Conservation (phyloP, 2,888 invertebrate species). For the Operophtera brumata region DNA sequence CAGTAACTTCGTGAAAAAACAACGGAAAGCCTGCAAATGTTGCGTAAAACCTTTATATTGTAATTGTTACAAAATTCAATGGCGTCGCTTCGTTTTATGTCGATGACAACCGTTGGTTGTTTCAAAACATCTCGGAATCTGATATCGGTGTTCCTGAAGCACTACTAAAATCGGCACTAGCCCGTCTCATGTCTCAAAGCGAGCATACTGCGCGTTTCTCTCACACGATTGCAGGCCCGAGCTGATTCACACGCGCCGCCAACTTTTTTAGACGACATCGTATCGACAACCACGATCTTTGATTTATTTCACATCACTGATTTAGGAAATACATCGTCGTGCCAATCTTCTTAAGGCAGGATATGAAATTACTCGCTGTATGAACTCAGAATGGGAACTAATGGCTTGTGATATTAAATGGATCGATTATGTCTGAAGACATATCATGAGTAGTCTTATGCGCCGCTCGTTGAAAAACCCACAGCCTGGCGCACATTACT, state of each 20-base stretch:
- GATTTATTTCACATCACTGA: constrained; percentile 79
- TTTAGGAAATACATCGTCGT: constrained; percentile 73
- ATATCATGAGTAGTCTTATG: constrained; percentile 46
- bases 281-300: constrained; percentile 68
- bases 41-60: constrained; percentile 31
- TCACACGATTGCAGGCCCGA: constrained; percentile 63
- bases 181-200: constrained; percentile 40
- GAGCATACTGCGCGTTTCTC: constrained; percentile 60
- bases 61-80: constrained; percentile 28
- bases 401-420: constrained; percentile 50
- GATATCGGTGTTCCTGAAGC: constrained; percentile 38
- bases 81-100: constrained; percentile 17
- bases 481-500: constrained; percentile 44
- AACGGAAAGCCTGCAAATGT: constrained; percentile 33
- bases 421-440: constrained; percentile 47
- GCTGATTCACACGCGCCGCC: constrained; percentile 74
- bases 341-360: constrained; percentile 65
- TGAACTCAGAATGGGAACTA: constrained; percentile 58
- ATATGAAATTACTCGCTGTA: constrained; percentile 71
- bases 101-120: constrained; percentile 28
- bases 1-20: constrained; percentile 38
- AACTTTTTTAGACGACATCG: constrained; percentile 58
- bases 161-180: constrained; percentile 10
- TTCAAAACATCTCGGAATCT: constrained; percentile 39
- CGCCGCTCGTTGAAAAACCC: constrained; percentile 45